These are phyloP conservation scores for Pyrocoelia pectoralis DNA, from an alignment of 2,888 invertebrate genomes.

Conservation along the genomic window DNA sequence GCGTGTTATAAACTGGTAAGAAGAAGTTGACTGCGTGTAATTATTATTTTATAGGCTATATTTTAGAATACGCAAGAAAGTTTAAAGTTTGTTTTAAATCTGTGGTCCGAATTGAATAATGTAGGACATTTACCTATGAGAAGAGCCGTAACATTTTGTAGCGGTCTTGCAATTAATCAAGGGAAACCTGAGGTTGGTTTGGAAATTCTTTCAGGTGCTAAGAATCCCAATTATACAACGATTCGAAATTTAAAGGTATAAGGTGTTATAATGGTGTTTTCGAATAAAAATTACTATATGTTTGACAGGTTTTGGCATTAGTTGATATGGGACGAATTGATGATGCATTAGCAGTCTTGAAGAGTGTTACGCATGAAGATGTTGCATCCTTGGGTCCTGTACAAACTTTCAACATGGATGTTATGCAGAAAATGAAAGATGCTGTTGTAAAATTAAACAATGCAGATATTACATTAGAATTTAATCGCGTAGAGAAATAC, in stretches of 20 bases:
- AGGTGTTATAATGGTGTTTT: not conserved
- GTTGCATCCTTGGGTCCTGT: conserved; percentile 60
- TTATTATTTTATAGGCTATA: not conserved
- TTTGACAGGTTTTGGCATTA: conserved; percentile 63
- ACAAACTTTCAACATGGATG: conserved; percentile 70
- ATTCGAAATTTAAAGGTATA: conserved; percentile 74
- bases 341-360: conserved; percentile 69
- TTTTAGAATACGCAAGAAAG: conserved; percentile 76
- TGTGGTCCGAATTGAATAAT: conserved; percentile 68
- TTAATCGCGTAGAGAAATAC: conserved; percentile 64
- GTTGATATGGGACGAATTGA: conserved; percentile 69
- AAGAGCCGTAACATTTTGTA: conserved; percentile 69
- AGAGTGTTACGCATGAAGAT: conserved; percentile 66
- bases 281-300: not conserved
- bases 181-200: conserved; percentile 71
- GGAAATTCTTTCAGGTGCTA: conserved; percentile 67
- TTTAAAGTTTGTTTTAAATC: conserved; percentile 67
- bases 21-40: not conserved
- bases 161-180: conserved; percentile 73
- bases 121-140: conserved; percentile 68
- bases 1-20: conserved; percentile 79
- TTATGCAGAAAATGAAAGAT: conserved; percentile 63
- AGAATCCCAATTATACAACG: conserved; percentile 70
- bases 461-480: conserved; percentile 65
- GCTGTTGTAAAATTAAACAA: conserved; percentile 62